A percentile compares a stretch with the other conserved stretches of the same genome.
These are phyloP conservation scores for Sussaba pulchella DNA, from an alignment of 2,888 invertebrate genomes.

Conservation along the genomic window DNA sequence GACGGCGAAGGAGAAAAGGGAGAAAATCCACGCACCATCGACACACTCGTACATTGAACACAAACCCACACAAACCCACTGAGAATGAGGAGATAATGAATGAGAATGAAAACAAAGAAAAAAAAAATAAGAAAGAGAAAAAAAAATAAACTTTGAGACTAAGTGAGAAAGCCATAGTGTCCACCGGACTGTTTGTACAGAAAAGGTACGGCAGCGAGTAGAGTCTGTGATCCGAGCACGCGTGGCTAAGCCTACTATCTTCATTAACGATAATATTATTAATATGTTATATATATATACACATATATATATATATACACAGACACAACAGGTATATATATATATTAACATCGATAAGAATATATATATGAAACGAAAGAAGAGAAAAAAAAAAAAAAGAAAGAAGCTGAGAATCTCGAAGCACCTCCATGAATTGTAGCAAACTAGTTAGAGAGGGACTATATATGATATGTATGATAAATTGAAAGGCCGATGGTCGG, in stretches of 20 bases:
- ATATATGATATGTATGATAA: constrained; percentile 79
- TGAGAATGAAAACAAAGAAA: constrained; percentile 48
- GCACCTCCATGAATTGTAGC: constrained; percentile 80
- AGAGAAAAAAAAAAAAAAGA: constrained; percentile 22
- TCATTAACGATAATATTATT: constrained; percentile 82
- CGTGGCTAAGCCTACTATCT: constrained; percentile 84
- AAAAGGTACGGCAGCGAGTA: constrained; percentile 81
- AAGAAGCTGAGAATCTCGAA: constrained; percentile 62
- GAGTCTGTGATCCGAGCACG: constrained; percentile 83
- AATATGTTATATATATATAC: constrained; percentile 77
- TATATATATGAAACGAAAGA: constrained; percentile 67
- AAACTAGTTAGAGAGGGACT: constrained; percentile 80
- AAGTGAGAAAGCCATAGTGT: constrained; percentile 81
- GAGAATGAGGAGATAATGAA: constrained; percentile 29
- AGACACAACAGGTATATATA: constrained; percentile 70
- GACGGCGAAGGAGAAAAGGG: not conserved
- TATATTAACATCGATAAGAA: constrained; percentile 72
- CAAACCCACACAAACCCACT: constrained; percentile 45
- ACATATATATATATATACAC: constrained; percentile 59
- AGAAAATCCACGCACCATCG: constrained; percentile 46
- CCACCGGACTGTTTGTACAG: constrained; percentile 82
- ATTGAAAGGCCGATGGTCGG: constrained; percentile 65
- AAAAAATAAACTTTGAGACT: constrained; percentile 65
- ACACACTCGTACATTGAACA: constrained; percentile 45
- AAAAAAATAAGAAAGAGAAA: constrained; percentile 70